Base-by-base conservation (phyloP, 2,797 vertebrate species). In the Pantherophis vulpinus region DNA sequence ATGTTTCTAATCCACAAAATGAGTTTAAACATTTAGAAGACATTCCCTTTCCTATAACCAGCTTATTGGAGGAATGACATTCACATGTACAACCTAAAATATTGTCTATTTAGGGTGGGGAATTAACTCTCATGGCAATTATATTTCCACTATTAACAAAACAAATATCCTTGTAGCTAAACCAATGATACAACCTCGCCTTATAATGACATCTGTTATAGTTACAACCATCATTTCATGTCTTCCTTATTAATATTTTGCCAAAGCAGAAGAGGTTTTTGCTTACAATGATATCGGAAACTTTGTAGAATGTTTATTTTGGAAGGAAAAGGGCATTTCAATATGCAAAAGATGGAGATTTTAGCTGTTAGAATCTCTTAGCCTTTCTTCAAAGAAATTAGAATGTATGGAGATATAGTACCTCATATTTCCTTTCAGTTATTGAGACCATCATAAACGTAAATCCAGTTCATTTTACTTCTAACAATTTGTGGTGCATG, bases 261-360 rank as follows among this genome's bases (percentile, higher is more conserved):
- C 61, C 55, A 59, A 88, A 90, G 86, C 9, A 16, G 59, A 93
- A 93, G 63, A 61, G 74, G 27, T 51, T 32, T 92, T 92, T 89
- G 63, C 93, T 97, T 97, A 95, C 95, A 97, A 87, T 97, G 97
- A 97, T 97, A 96, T 97, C 96, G 94, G 88, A 94, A 96, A 94
- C 91, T 96, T 97, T 94, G 90, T 86, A 74, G 97, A 96, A 96
- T 87, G 94, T 90, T 92, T 66, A 14, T 90, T 87, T 25, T 66
- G 60, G 51, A 90, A 92, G 70, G 37, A 91, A 87, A 91, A 58
- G n/a, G 95, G 83, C 87, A 94, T 23, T 94, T 88, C 42, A 95
- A 94, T 92, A 83, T 51, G 96, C 60, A 55, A 93, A 95, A 91
- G 10, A 61, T 95, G 83, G 20, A 93, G 86, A 91, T 92, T 94